These are phyloP conservation scores for Gopherus flavomarginatus DNA, from an alignment of 2,113 vertebrate genomes.

Conservation along the genomic window DNA sequence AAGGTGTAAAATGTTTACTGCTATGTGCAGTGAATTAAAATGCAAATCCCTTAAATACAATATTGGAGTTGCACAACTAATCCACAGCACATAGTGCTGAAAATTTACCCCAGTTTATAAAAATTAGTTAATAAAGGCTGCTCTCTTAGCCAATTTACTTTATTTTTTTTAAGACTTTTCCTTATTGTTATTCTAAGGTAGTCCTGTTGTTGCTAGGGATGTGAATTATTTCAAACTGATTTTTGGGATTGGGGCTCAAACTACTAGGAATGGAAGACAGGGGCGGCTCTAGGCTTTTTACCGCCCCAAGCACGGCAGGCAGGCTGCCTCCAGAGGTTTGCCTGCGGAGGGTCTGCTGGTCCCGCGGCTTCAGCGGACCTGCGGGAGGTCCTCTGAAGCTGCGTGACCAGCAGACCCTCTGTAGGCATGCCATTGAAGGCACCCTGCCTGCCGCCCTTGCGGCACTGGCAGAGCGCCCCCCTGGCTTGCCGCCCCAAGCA, in stretches of 20 bases:
- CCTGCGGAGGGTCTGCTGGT: too few relatives aligned
- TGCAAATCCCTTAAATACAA: slow-evolving; percentile 27
- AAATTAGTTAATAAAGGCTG: slow-evolving; percentile 16
- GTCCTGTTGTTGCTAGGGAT: slow-evolving; percentile 14
- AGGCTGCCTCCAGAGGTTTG: too few relatives aligned
- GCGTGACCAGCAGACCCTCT: too few relatives aligned
- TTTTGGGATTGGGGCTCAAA: slow-evolving; percentile 36
- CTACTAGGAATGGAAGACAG: slow-evolving; percentile 27
- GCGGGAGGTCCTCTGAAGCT: too few relatives aligned
- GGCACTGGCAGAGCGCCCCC: too few relatives aligned
- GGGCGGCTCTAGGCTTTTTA: too few relatives aligned
- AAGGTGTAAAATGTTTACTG: not conserved
- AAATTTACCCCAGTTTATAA: slow-evolving; percentile 4
- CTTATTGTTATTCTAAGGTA: slow-evolving; percentile 34
- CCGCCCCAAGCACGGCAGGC: too few relatives aligned
- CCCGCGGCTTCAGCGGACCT: too few relatives aligned
- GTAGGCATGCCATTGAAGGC: too few relatives aligned
- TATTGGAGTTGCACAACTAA: slow-evolving; percentile 7
- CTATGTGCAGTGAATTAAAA: slow-evolving; percentile 35
- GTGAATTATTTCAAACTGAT: slow-evolving; percentile 45
- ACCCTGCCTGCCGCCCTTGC: too few relatives aligned
- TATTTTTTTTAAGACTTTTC: slow-evolving; percentile 10
- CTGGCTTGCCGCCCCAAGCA: too few relatives aligned
- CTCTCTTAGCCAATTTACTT: not conserved
- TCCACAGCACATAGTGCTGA: not conserved